Base-by-base conservation (phyloP, 1,140 invertebrate genomes). In the Ceratosolen solmsi region DNA sequence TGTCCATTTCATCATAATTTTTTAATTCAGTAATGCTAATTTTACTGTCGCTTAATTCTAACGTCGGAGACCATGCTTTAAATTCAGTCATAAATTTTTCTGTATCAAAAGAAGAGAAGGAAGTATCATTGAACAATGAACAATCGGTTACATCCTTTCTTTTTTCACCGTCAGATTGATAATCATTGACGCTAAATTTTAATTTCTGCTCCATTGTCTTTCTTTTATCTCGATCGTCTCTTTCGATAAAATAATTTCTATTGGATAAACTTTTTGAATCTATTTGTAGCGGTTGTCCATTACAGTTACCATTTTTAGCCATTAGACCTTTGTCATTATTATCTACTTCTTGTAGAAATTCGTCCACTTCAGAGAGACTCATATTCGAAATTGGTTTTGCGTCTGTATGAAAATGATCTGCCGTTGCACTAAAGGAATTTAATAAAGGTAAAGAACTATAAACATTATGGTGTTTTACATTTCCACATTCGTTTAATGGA, bases 281-380 rank as follows among this genome's bases (percentile, higher is more conserved):
- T 11, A 11, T 22, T 46, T 56, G 60, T 7, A 51, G n/a, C 33
- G 5, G 4, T 41, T 65, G 58, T 68, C 25, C 41, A 46, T 51
- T 83, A n/a, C 1, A 63, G 25, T 68, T 49, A 49, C 25, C 46
- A 88, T 86, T 77, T 85, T 86, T 75, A 85, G 51, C 87, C 0
- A 85, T 83, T 22, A 89, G 25, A 82, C 90, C 87, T 36, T 87
- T 84, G 51, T 92, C 90, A 0, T 90, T 90, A 36, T 84, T 85
- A 63, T 92, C 91, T 86, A 93, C 90, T 80, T 92, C 89, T 71
- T 88, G 88, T 11, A 92, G 83, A 36, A 92, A 68, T 56, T 89
- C 85, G 25, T 92, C 88, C 17, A 92, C 90, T 76, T 92, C 90
- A 0, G 87, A 84, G 11, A 93, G 82, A 82, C 90, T 91, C 87